Conservation (phyloP, 2,888 invertebrate species). For the Therioaphis trifolii region DNA sequence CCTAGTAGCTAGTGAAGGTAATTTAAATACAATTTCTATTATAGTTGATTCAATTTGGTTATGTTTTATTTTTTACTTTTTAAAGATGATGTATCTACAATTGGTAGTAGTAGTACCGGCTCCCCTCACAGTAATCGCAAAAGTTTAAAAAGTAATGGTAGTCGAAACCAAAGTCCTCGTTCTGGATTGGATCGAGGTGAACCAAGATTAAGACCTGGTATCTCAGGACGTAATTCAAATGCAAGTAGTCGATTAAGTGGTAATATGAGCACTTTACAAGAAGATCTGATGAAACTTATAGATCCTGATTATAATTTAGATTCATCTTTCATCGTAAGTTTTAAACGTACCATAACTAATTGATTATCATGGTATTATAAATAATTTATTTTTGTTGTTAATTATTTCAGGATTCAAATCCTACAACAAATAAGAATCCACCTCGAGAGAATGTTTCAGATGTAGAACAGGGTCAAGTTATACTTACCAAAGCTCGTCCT, state of each 20-base stretch:
- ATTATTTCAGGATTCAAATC: slow-evolving; percentile 32
- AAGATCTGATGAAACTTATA: slow-evolving; percentile 87
- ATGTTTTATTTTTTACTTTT: not conserved
- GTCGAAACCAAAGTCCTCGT: slow-evolving; percentile 72
- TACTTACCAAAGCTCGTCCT: slow-evolving; percentile 76
- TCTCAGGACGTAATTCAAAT: slow-evolving; percentile 64
- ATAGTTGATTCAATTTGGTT: not conserved
- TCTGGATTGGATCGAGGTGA: slow-evolving; percentile 71
- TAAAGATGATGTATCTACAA: slow-evolving; percentile 73
- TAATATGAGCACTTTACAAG: slow-evolving; percentile 78
- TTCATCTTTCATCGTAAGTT: slow-evolving; percentile 48
- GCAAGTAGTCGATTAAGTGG: slow-evolving; percentile 74
- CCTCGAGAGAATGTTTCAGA: slow-evolving; percentile 68
- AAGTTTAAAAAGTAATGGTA: slow-evolving; percentile 56
- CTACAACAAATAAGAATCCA: slow-evolving; percentile 31
- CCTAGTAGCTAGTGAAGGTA: slow-evolving; percentile 56
- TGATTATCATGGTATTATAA: slow-evolving; percentile 29
- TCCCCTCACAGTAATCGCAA: slow-evolving; percentile 66
- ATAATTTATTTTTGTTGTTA: slow-evolving; percentile 51
- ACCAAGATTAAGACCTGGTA: slow-evolving; percentile 71
- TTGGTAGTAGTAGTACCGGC: slow-evolving; percentile 69
- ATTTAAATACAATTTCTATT: slow-evolving; percentile 1
- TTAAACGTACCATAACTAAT: slow-evolving; percentile 64
- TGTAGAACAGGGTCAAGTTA: slow-evolving; percentile 69
- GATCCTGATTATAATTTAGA: slow-evolving; percentile 78